Evolutionary conservation across 1,140 invertebrate genomes (phyloP), one percentile per base, ranked within the genome.

Genomic region (Orius insidiosus): DNA sequence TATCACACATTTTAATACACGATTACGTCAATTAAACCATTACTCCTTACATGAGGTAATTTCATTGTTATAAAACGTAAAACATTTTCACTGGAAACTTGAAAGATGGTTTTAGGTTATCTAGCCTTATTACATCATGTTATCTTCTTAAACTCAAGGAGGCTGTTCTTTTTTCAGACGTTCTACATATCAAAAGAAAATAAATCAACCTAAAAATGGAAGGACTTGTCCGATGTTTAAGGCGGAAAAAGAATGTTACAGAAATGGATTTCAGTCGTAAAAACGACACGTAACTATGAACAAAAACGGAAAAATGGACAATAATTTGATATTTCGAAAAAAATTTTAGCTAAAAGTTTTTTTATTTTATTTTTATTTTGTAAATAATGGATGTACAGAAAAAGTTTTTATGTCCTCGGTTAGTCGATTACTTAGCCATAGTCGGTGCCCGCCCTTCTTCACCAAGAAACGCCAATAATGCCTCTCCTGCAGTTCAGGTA

Each of bases 361-460:
- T 44, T 30, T n/a, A n/a, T n/a, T 33, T 44, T 33, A 33, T 30
- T n/a, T n/a, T n/a, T n/a, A n/a, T n/a, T n/a, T 40, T 44, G 42
- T 44, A 44, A 15, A 48, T 42, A 33, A 67, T 66, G 63, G 77
- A 80, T 60, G 67, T 75, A 59, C 80, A 85, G 61, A 80, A 79
- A 59, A 80, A 82, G 59, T 80, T 78, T 58, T 61, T 86, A 54
- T 87, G 83, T 60, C 83, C 83, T 55, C 75, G 83, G 52, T 64
- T 87, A 58, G 78, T 85, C 59, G 95, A 98, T 71, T 98, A 98
- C 67, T 71, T 99, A 60, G 84, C 92, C 50, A 89, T 98, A 53
- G 90, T 97, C 49, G 94, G 94, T 51, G 82, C 80, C 14, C 73
- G 85, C 47, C 74, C 78, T 48, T 73, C 73, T 45, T 67, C 71